phyloP scores from a whole-genome alignment of 2,888 invertebrate species.

The Morpho deidamia region DNA sequence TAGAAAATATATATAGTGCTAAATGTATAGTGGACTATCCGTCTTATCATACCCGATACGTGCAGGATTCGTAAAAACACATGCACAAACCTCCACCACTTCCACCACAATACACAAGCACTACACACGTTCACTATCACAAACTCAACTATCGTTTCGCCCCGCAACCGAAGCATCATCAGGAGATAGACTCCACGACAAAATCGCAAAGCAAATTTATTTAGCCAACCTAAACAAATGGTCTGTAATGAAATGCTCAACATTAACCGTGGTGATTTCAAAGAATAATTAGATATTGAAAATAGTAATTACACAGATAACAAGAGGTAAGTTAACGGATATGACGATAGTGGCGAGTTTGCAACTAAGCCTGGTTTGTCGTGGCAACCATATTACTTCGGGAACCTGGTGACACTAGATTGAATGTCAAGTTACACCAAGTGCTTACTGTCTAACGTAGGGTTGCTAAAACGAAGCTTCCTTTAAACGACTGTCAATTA shows the following conservation, averaged over 20 bases:
- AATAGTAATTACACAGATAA: background rate
- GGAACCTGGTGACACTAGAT: constrained; percentile 11
- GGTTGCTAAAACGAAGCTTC: background rate
- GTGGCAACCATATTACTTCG: constrained; percentile 3
- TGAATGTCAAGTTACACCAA: constrained; percentile 10
- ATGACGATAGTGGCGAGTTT: background rate
- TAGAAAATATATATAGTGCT: too few relatives aligned
- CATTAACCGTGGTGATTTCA: background rate
- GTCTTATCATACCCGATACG: too few relatives aligned
- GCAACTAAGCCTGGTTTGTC: constrained; percentile 12
- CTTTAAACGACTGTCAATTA: too few relatives aligned
- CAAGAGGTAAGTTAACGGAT: background rate
- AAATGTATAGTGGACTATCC: too few relatives aligned
- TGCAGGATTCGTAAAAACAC: too few relatives aligned
- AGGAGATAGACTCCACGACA: too few relatives aligned
- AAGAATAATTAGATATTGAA: background rate
- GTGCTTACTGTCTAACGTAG: background rate
- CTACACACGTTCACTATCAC: too few relatives aligned
- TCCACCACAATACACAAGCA: too few relatives aligned
- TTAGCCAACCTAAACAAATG: background rate
- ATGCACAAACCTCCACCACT: too few relatives aligned
- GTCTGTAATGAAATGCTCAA: background rate
- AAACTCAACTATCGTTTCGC: too few relatives aligned
- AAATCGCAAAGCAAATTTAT: too few relatives aligned
- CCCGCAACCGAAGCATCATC: too few relatives aligned